Conservation (phyloP, 2,888 invertebrate species). For the Antitype chi region DNA sequence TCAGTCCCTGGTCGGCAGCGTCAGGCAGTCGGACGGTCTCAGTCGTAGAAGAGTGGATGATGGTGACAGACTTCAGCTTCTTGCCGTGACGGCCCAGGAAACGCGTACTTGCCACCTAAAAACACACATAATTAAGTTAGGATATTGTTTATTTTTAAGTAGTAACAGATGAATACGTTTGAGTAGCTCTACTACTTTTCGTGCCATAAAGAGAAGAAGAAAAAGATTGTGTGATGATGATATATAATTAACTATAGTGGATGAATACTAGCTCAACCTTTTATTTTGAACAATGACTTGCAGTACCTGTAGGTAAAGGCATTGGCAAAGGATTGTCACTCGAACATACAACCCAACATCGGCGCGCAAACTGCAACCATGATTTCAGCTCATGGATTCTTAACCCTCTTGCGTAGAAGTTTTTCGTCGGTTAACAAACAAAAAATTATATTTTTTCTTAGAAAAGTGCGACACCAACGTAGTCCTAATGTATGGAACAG, state of each 20-base stretch:
- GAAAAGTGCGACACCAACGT: too few relatives aligned
- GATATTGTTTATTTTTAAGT: neutral
- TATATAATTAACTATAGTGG: neutral
- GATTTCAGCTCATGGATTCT: too few relatives aligned
- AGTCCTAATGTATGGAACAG: too few relatives aligned
- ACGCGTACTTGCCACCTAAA: conserved; percentile 94
- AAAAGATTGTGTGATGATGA: neutral
- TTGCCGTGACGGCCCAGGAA: conserved; percentile 95
- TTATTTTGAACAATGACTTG: conserved; percentile 8
- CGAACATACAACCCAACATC: neutral
- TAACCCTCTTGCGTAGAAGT: too few relatives aligned
- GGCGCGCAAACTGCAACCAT: too few relatives aligned
- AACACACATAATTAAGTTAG: conserved; percentile 39
- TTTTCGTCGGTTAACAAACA: too few relatives aligned
- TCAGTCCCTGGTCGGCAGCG: conserved; percentile 93
- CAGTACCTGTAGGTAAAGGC: neutral
- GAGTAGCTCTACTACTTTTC: conserved; percentile 10
- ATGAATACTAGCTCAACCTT: neutral
- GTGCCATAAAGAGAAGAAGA: neutral
- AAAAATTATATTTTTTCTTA: too few relatives aligned
- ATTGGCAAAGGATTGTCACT: neutral
- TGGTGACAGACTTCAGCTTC: conserved; percentile 96
- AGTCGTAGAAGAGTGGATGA: conserved; percentile 97
- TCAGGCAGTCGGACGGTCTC: conserved; percentile 96
- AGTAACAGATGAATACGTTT: neutral